Conservation (phyloP, 64 coral and sea anemone genomes). For the Orbicella faveolata region DNA sequence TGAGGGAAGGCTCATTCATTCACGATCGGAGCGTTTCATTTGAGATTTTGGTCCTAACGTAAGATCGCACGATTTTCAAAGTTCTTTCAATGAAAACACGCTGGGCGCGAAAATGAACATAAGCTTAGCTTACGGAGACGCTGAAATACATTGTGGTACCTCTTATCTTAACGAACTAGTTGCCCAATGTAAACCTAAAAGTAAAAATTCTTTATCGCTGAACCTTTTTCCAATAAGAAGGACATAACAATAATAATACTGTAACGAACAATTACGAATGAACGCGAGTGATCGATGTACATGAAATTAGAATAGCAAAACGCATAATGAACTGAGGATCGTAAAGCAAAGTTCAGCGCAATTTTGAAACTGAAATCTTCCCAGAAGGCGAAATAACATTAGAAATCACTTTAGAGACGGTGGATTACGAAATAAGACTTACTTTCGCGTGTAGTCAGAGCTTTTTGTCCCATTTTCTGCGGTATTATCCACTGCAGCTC, state of each 20-base stretch:
- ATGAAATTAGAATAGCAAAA: not conserved
- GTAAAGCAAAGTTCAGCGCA: not conserved
- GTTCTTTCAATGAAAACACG: too few relatives aligned
- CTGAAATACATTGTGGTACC: too few relatives aligned
- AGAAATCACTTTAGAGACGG: not conserved
- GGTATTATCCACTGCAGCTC: conserved; percentile 61
- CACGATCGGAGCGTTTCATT: too few relatives aligned
- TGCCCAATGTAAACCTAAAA: too few relatives aligned
- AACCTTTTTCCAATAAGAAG: too few relatives aligned
- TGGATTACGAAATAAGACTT: not conserved
- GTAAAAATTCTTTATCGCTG: too few relatives aligned
- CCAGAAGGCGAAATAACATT: not conserved
- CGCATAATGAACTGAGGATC: not conserved
- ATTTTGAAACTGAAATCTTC: not conserved
- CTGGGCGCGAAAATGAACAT: too few relatives aligned
- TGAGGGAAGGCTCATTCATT: too few relatives aligned
- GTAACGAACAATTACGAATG: not conserved
- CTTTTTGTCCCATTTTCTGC: conserved; percentile 46
- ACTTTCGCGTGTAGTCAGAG: conserved; percentile 54
- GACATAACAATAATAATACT: not conserved
- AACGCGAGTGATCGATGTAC: not conserved
- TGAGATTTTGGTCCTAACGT: too few relatives aligned
- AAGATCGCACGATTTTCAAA: too few relatives aligned
- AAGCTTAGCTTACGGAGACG: too few relatives aligned
- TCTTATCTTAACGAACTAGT: too few relatives aligned